Percentiles rank a stretch among this genome's conserved stretches.
These are phyloP conservation scores for Coendou prehensilis DNA, from an alignment of 2,797 vertebrate species.

Conservation along the genomic window DNA sequence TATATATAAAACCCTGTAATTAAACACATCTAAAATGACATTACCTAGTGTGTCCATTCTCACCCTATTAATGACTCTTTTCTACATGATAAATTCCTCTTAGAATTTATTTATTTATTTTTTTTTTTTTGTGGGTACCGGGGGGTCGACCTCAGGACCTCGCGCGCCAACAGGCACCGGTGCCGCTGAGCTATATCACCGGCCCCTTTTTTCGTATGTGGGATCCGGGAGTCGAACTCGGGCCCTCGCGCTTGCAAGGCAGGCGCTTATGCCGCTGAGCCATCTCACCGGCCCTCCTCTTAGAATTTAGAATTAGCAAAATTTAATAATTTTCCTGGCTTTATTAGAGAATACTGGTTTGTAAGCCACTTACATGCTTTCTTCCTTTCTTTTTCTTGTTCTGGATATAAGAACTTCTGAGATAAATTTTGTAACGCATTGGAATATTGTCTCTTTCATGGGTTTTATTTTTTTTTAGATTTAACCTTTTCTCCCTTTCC, in stretches of 20 bases:
- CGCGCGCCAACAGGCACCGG: too few relatives aligned
- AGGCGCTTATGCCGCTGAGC: too few relatives aligned
- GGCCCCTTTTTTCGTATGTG: too few relatives aligned
- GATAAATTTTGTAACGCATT: background rate
- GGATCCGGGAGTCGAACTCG: too few relatives aligned
- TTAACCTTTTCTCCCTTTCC: background rate
- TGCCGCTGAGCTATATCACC: too few relatives aligned
- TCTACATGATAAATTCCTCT: background rate
- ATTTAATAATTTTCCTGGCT: background rate
- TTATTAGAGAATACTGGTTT: slow-evolving; percentile 20
- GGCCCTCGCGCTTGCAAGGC: too few relatives aligned
- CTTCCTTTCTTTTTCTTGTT: background rate
- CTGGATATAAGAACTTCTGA: background rate
- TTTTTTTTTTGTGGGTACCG: too few relatives aligned
- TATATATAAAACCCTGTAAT: background rate
- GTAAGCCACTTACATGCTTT: background rate
- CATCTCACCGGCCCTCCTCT: too few relatives aligned
- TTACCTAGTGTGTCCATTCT: background rate
- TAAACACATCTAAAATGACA: background rate
- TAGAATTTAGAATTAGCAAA: slow-evolving; percentile 9
- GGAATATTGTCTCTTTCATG: background rate
- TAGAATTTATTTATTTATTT: too few relatives aligned
- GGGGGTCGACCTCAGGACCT: too few relatives aligned
- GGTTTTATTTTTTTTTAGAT: slow-evolving; percentile 28
- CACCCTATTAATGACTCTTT: background rate